These are phyloP conservation scores for Heliothis subflexa DNA, from an alignment of 1,140 invertebrate species.

Conservation along the genomic window DNA sequence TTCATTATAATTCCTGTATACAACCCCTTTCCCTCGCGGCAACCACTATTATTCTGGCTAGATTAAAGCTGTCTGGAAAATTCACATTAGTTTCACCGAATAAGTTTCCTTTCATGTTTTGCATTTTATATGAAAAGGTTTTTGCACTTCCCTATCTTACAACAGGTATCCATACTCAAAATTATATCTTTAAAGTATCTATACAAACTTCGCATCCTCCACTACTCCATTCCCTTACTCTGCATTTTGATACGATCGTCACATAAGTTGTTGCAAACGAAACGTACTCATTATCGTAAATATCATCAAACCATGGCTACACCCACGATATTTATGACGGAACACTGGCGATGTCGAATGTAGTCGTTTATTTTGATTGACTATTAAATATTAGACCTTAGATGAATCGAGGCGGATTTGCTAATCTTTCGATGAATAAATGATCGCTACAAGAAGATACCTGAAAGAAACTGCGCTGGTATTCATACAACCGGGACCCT, in stretches of 20 bases:
- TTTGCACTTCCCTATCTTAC: neutral
- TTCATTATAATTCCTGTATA: conserved; percentile 26
- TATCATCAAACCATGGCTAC: neutral
- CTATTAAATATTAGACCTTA: neutral
- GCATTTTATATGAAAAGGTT: neutral
- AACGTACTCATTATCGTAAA: neutral
- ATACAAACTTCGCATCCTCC: neutral
- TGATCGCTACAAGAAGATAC: too few species aligned
- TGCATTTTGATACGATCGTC: neutral
- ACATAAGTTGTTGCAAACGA: neutral
- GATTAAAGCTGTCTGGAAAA: conserved; percentile 18
- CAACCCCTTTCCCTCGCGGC: neutral
- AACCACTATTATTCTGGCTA: neutral
- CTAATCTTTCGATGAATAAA: too few species aligned
- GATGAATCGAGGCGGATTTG: neutral
- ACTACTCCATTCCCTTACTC: neutral
- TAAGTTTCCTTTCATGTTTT: neutral
- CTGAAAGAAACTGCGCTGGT: too few species aligned
- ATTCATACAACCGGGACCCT: too few species aligned
- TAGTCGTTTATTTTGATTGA: neutral
- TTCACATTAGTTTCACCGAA: conserved; percentile 1
- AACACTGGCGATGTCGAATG: neutral
- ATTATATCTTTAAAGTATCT: neutral
- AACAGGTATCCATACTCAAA: neutral
- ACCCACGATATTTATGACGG: neutral